These are phyloP conservation scores for Poeciliopsis infans DNA, from an alignment of 2,797 vertebrate genomes.

Conservation along the genomic window DNA sequence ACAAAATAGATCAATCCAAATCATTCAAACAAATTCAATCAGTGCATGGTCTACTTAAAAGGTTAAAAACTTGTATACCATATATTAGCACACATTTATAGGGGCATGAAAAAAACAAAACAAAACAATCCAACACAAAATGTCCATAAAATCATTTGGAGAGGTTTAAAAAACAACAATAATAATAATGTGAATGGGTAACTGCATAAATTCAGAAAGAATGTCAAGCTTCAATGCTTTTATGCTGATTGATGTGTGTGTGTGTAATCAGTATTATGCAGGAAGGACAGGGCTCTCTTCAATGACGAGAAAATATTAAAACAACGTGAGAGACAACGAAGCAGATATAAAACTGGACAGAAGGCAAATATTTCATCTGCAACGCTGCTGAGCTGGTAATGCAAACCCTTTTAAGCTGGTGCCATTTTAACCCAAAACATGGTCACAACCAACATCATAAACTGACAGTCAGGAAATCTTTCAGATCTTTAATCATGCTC, in stretches of 20 bases:
- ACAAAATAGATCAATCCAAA: not conserved
- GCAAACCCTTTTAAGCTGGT: not conserved
- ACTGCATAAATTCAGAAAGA: not conserved
- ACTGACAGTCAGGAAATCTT: slow-evolving; percentile 6
- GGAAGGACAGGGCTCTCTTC: not conserved
- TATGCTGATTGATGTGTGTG: not conserved
- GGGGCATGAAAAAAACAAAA: not conserved
- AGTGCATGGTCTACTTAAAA: not conserved
- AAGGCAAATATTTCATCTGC: not conserved
- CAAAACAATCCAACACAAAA: not conserved
- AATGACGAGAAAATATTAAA: not conserved
- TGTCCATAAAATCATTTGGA: not conserved
- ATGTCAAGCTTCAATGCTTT: not conserved
- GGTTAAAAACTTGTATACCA: not conserved
- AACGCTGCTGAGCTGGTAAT: not conserved
- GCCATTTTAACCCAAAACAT: not conserved
- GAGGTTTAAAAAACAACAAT: not conserved
- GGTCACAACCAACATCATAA: slow-evolving; percentile 4
- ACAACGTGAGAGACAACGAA: not conserved
- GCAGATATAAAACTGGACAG: not conserved
- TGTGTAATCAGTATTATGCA: not conserved
- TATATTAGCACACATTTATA: not conserved
- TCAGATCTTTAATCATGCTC: not conserved
- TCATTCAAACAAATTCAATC: not conserved
- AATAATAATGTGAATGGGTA: not conserved